phyloP scores from a whole-genome alignment of 1,140 invertebrate genomes.

The Aphelenchoides avenae region DNA sequence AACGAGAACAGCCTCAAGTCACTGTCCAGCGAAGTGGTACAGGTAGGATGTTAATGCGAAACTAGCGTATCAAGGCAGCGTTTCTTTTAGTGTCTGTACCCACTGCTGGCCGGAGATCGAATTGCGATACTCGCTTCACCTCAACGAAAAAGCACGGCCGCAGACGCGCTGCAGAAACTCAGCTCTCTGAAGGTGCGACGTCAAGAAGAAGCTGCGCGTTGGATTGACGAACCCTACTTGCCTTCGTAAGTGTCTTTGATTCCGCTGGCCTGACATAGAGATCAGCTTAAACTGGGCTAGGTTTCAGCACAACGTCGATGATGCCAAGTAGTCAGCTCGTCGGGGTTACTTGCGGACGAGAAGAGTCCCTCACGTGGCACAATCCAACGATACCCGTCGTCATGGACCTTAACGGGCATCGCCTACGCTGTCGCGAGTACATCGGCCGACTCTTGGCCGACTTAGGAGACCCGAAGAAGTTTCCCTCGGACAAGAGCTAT shows the following conservation, averaged over 20 bases:
- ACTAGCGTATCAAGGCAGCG: neutral
- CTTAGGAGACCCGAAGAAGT: constrained; percentile 8
- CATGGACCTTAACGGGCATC: constrained; percentile 36
- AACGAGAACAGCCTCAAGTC: constrained; percentile 32
- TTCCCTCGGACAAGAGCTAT: constrained; percentile 31
- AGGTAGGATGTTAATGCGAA: constrained; percentile 7
- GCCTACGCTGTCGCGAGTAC: constrained; percentile 25
- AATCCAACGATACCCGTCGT: constrained; percentile 4
- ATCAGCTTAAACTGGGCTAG: constrained; percentile 6
- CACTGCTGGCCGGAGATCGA: constrained; percentile 34
- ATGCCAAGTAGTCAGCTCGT: constrained; percentile 16
- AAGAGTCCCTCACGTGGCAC: neutral
- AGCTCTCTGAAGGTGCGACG: constrained; percentile 15
- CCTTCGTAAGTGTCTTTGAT: neutral
- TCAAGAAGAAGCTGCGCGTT: neutral
- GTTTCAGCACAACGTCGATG: too few relatives aligned
- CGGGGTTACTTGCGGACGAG: constrained; percentile 25
- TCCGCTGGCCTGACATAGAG: neutral
- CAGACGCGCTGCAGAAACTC: constrained; percentile 40
- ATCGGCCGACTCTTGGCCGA: constrained; percentile 20
- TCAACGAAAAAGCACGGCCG: constrained; percentile 34
- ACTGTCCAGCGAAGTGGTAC: constrained; percentile 2
- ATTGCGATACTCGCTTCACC: constrained; percentile 41
- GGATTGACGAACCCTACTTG: neutral
- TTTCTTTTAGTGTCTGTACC: constrained; percentile 41